Evolutionary conservation across 1,140 invertebrate species (phyloP), one percentile per base, ranked within the genome.

Genomic region (Physella acuta): DNA sequence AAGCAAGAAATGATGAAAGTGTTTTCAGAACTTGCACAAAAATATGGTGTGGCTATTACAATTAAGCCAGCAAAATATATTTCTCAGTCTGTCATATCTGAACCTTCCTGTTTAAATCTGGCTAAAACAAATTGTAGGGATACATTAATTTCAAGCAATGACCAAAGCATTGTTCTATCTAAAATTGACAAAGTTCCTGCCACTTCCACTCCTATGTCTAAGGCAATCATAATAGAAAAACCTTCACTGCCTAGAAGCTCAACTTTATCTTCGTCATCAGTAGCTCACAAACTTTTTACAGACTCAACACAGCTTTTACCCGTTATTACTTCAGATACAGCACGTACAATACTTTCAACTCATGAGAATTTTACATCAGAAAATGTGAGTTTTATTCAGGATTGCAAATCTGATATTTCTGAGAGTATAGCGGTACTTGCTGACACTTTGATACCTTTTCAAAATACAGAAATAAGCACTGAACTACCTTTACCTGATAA

Each of bases 21-120:
- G 20, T 59, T 59, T 34, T 59, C 56, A 34, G 56, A 59, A 34
- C 56, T 59, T 59, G 56, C 56, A 31, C 31, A 59, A 34, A 59
- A 59, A 28, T 59, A 59, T 59, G 56, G 56, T 59, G 56, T 59
- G n/a, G 56, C 56, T 20, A 59, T 59, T 2, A 59, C 56, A 34
- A 34, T 59, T 31, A 59, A 59, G 31, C 31, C 56, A 34, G 56
- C 33, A 28, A 59, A n/a, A 59, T 59, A 34, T 34, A 59, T 33
- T 59, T 20, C 56, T 20, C 56, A n/a, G n/a, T n/a, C n/a, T n/a
- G n/a, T n/a, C n/a, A n/a, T n/a, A n/a, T n/a, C n/a, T n/a, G n/a
- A n/a, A n/a, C n/a, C n/a, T n/a, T n/a, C n/a, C n/a, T n/a, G n/a
- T n/a, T n/a, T n/a, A n/a, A n/a, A n/a, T n/a, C n/a, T n/a, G n/a